Evolutionary conservation across 30 jellyfish, hydroid and myxozoan species (phyloP).

Genomic region (Turritopsis rubra): DNA sequence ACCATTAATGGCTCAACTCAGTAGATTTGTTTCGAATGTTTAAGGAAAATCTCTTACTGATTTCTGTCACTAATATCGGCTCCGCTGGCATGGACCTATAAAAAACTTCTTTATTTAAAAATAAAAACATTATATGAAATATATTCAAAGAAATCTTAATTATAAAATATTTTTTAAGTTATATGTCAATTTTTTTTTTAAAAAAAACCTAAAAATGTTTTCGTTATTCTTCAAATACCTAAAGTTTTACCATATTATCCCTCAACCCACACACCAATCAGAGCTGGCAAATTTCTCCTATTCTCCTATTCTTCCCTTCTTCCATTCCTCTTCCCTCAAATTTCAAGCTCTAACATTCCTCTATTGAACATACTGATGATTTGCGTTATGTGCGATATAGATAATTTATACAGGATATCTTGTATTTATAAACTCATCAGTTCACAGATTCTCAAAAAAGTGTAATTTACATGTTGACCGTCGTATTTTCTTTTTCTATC

Average conservation of each 20-base stretch:
- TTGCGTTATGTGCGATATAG: neutral
- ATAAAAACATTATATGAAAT: conserved; percentile 6
- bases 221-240: no score
- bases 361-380: neutral
- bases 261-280: neutral
- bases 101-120: conserved; percentile 2
- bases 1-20: no score
- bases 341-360: no score
- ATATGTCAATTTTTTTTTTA: neutral
- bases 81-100: neutral
- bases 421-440: neutral
- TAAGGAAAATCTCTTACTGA: no score
- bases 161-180: neutral
- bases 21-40: no score
- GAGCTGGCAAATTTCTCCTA: neutral
- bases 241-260: no score
- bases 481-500: neutral
- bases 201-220: neutral
- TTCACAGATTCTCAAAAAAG: neutral
- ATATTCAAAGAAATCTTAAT: conserved; percentile 13
- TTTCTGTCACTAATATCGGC: no score
- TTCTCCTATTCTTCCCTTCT: neutral
- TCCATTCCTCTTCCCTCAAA: neutral
- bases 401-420: neutral
- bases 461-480: neutral